Evolutionary conservation across 2,888 invertebrate genomes (phyloP).

Genomic region (Linyphia triangularis): DNA sequence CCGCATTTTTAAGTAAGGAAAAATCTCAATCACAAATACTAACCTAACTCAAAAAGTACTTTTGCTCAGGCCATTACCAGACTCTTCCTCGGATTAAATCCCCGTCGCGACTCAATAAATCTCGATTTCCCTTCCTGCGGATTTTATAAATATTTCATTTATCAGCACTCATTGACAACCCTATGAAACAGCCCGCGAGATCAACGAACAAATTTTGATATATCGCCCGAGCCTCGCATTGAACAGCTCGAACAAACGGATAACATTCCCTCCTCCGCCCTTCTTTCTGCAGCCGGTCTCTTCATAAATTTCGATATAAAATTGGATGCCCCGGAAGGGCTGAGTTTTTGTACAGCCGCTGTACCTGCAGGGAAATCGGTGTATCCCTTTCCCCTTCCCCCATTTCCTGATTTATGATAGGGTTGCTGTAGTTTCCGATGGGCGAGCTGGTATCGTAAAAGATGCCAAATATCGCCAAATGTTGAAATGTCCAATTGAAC

Average conservation of each 20-base stretch:
- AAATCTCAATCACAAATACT: neutral
- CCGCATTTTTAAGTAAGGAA: neutral
- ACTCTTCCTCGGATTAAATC: neutral
- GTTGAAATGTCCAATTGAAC: too few relatives aligned
- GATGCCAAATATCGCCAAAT: too few relatives aligned
- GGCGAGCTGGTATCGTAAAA: neutral
- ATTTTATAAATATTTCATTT: slow-evolving; percentile 43
- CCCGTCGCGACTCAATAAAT: neutral
- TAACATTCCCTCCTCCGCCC: neutral
- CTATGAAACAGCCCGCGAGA: slow-evolving; percentile 13
- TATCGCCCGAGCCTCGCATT: neutral
- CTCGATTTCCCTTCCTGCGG: neutral
- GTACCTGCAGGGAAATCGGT: neutral
- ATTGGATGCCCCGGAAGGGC: neutral
- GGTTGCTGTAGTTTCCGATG: neutral
- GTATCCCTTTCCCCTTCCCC: neutral
- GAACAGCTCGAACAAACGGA: neutral
- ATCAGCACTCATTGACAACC: slow-evolving; percentile 31
- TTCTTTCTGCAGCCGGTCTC: neutral
- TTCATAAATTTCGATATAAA: slow-evolving; percentile 2
- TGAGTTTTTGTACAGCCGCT: neutral
- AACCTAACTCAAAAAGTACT: neutral
- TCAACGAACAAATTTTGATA: slow-evolving; percentile 34
- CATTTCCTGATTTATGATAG: neutral
- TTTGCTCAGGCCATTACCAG: neutral